Evolutionary conservation across 2,888 invertebrate species (phyloP), one percentile per base, ranked within the genome.

Genomic region (Melinopterus prodromus): DNA sequence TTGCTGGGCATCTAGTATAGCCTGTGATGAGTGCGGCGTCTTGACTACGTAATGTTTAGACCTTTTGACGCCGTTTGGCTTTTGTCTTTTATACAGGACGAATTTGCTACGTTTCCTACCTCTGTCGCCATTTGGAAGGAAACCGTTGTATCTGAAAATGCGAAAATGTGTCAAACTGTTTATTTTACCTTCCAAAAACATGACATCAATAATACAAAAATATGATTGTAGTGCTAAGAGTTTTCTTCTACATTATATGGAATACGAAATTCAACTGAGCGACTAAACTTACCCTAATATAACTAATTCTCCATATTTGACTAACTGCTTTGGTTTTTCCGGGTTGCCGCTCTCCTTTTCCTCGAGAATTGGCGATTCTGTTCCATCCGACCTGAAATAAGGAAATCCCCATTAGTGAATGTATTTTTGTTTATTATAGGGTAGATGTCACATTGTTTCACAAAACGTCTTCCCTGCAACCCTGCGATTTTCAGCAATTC

Each of bases 11-110:
- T 99, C 97, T 88, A 98, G 93, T 87, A 99, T 97, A 83, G 98
- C 98, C 92, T 98, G 95, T 87, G 97, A 97, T 88, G 96, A 96
- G 90, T 98, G 97, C 79, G 98, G 98, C 78, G 97, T 98, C 91
- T 97, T 96, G 85, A 99, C 98, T 85, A 97, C 96, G 90, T 99
- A 99, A 90, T 98, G 98, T 89, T 96, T 97, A 83, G 97, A 97
- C 86, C 97, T 94, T 87, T 97, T 96, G 77, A 99, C 98, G 80
- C 99, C 99, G 90, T 98, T 98, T 81, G 98, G 92, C 84, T 93
- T 92, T 82, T 94, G 93, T 85, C 98, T 92, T 89, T 96, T 95
- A 90, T 94, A 95, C 82, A 99, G 91, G 83, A 97, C 94, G 90
- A 98, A 98, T 91, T 99, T 99, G 91, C 98, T 98, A 87, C 97